Evolutionary conservation across 2,113 vertebrate species (phyloP).

Genomic region (Phrynosoma platyrhinos): DNA sequence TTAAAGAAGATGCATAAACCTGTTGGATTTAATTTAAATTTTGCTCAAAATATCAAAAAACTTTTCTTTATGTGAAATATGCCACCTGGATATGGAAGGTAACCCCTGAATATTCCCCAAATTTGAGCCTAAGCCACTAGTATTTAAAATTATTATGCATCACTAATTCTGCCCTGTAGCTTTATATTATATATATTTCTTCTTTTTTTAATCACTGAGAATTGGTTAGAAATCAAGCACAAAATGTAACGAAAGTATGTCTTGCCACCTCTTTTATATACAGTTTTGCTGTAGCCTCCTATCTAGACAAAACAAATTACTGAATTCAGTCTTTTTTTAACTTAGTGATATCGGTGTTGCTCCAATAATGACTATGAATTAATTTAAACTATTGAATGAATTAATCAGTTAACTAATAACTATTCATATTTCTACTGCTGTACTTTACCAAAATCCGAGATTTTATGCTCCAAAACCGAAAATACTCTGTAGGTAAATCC

Average conservation of each 20-base stretch:
- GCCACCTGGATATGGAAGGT: neutral
- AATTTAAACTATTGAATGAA: no score
- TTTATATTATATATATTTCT: neutral
- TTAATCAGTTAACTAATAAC: neutral
- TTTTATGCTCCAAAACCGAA: constrained; percentile 91
- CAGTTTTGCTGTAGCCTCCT: neutral
- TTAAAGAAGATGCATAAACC: neutral
- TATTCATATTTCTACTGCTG: neutral
- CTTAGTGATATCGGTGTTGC: neutral
- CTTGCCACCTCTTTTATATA: constrained; percentile 10
- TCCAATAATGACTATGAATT: neutral
- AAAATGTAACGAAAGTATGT: constrained; percentile 17
- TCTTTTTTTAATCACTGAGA: neutral
- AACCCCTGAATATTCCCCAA: neutral
- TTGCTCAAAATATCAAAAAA: neutral
- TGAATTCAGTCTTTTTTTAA: neutral
- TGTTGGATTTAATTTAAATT: neutral
- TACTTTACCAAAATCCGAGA: constrained; percentile 87
- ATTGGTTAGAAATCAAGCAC: neutral
- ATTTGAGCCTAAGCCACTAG: neutral
- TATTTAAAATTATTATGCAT: neutral
- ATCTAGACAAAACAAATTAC: neutral
- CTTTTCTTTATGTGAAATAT: neutral
- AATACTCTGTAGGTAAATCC: constrained; percentile 77
- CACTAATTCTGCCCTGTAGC: neutral